Conservation (phyloP, 1,140 invertebrate species). For the Apis florea region DNA sequence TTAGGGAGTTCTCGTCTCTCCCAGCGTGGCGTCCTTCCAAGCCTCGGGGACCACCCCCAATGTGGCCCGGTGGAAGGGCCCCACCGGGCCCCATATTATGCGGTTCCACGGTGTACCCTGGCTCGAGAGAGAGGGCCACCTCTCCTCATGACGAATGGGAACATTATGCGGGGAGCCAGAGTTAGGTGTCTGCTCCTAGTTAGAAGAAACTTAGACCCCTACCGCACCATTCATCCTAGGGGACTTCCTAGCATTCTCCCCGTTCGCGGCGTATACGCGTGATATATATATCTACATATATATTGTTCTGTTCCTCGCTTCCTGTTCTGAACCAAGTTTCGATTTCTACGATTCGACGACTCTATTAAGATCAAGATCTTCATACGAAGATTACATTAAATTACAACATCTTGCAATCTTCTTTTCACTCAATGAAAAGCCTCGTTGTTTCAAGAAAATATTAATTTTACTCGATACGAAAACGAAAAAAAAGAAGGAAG, state of each 20-base stretch:
- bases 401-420: too few relatives aligned
- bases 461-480: too few relatives aligned
- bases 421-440: too few relatives aligned
- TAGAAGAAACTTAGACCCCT: conserved; percentile 54
- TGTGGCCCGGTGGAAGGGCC: conserved; percentile 19
- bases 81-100: conserved; percentile 23
- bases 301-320: neutral
- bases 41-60: conserved; percentile 67
- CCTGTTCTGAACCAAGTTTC: too few relatives aligned
- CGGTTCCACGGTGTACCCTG: too few relatives aligned
- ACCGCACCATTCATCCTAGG: conserved; percentile 33
- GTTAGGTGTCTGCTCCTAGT: conserved; percentile 68
- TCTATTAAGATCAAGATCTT: too few relatives aligned
- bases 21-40: conserved; percentile 67
- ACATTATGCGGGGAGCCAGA: conserved; percentile 65
- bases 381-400: too few relatives aligned
- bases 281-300: neutral
- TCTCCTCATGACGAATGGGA: conserved; percentile 71
- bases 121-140: too few relatives aligned
- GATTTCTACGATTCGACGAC: too few relatives aligned
- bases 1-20: conserved; percentile 74
- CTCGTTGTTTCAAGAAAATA: too few relatives aligned
- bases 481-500: too few relatives aligned
- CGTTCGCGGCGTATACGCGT: neutral
- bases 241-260: conserved; percentile 19